Base-by-base conservation (phyloP, 2,797 vertebrate species). In the Clarias fuscus region DNA sequence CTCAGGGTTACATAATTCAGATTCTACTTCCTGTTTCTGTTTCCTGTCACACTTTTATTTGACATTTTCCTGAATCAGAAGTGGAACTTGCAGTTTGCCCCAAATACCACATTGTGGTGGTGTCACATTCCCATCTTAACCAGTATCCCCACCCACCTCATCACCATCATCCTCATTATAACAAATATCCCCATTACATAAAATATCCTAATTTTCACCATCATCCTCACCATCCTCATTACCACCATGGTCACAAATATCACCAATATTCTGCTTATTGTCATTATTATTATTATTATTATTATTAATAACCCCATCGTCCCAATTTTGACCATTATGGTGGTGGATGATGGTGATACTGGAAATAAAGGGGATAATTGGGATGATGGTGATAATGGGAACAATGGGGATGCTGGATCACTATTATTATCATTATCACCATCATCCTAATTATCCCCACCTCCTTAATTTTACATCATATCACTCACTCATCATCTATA, bases 1-100 rank as follows among this genome's bases (percentile, higher is more conserved):
- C 5, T 73, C 43, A 15, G n/a, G 7, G 48, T 56, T 22, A 1
- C 7, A 27, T 75, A 17, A 15, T 75, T 17, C 13, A 75, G 6
- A 27, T 17, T 58, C 10, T 10, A 62, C 58, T 79, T 79, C 77
- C 77, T 62, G 58, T 79, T 62, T 79, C 58, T n/a, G 56, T 79
- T 79, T 79, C 58, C 76, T 37, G 58, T 15, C 33, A 24, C 58
- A 15, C 58, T 40, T 56, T 18, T 58, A 2, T 53, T 10, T 18
- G 22, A 10, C 2, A 4, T 17, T 30, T 8, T 59, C 17, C 27
- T 20, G 27, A 59, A 20, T 59, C 8, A 20, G 73, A 56, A 3
- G 43, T 10, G 15, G n/a, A 58, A 18, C 13, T 48, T 24, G 11
- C 11, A 8, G 22, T 43, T 75, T 27, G 1, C 2, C 40, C 48